Evolutionary conservation across 2,113 vertebrate genomes (phyloP), one percentile per base, ranked within the genome.

Genomic region (Pica pica): DNA sequence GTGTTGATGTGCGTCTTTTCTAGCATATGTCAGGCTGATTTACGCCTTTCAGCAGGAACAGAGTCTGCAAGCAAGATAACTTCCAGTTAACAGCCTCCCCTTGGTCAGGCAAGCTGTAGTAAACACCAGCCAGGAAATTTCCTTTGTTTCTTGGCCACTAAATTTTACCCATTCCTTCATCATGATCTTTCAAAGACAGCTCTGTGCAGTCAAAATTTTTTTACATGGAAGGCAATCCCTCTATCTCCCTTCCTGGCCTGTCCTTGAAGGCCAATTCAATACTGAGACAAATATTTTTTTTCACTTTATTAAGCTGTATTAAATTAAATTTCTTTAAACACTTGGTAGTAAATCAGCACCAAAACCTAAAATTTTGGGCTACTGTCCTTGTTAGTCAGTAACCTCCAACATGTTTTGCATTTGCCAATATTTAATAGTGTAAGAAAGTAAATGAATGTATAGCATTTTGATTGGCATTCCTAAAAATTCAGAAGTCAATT

Each of bases 181-280:
- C 26, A 33, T 7, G 6, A 7, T n/a, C 74, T 55, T 56, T 68
- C 31, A 79, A 56, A n/a, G 4, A 74, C 4, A n/a, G 3, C 1
- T 63, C 24, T 31, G n/a, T 21, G 55, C 17, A 52, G 6, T 50
- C 11, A 52, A 47, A 42, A 4, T 1, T 8, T 18, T 81, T 37
- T 44, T 18, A 13, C 21, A 35, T 4, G 26, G 11, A 37, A 4
- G 7, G 10, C 5, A 52, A 27, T 5, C 2, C 6, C 3, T 7
- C 6, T 39, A 6, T 4, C 10, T 6, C 3, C 2, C 16, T 67
- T 67, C 13, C 18, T 65, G 33, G 5, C 9, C 23, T 73, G 27
- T 49, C 19, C 8, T 30, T 37, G 39, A 47, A 65, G 27, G 5
- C 3, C 83, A 73, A 39, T 26, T 61, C 47, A 44, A 26, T 14